Percentiles rank a stretch among this genome's conserved stretches.
Evolutionary conservation across 2,888 invertebrate genomes (phyloP).

Genomic region (Chydorus sphaericus): DNA sequence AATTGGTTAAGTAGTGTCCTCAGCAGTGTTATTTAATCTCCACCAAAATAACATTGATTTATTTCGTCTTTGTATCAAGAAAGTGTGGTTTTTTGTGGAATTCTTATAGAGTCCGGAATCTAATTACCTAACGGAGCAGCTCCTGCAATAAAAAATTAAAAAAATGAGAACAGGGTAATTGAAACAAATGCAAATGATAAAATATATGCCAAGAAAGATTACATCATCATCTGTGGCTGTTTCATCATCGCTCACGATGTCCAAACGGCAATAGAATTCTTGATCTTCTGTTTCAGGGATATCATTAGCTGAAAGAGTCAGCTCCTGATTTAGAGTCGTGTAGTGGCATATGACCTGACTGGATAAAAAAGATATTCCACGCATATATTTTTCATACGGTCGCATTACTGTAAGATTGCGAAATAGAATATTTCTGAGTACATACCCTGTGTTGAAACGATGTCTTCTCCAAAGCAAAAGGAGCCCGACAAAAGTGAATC

Average conservation of each 20-base stretch:
- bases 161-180: not conserved
- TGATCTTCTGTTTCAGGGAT: not conserved
- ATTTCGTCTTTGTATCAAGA: too few species aligned
- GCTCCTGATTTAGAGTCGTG: not conserved
- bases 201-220: too few species aligned
- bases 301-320: conserved; percentile 2
- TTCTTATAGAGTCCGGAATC: too few species aligned
- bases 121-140: too few species aligned
- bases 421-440: not conserved
- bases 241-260: not conserved
- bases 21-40: too few species aligned
- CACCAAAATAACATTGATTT: too few species aligned
- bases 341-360: not conserved
- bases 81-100: too few species aligned
- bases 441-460: not conserved
- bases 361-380: not conserved
- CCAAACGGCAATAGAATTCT: not conserved
- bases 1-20: too few species aligned
- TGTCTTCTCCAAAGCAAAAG: not conserved
- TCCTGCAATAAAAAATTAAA: too few species aligned
- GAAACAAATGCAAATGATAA: too few species aligned
- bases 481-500: not conserved
- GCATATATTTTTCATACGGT: not conserved
- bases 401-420: not conserved
- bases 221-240: not conserved